These are phyloP conservation scores for Neostethus bicornis DNA, from an alignment of 2,797 vertebrate genomes.

Conservation along the genomic window DNA sequence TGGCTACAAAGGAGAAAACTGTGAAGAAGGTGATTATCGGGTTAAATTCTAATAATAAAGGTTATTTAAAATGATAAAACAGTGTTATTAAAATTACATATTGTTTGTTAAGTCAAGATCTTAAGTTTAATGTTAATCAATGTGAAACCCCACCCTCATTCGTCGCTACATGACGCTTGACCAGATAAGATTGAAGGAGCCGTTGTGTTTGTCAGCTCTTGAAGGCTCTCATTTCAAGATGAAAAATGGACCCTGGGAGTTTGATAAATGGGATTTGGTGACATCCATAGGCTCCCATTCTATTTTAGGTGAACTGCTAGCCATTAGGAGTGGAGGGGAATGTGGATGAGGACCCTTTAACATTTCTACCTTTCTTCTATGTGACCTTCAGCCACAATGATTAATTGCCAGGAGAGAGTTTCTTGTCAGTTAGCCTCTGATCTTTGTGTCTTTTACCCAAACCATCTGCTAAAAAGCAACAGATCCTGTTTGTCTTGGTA, in stretches of 20 bases:
- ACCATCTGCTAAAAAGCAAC: constrained; percentile 85
- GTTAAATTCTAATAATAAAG: constrained; percentile 21
- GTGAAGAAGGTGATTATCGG: constrained; percentile 80
- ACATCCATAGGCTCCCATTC: constrained; percentile 80
- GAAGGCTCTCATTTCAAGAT: constrained; percentile 85
- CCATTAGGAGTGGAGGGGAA: constrained; percentile 75
- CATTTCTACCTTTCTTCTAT: constrained; percentile 81
- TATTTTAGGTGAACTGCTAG: constrained; percentile 78
- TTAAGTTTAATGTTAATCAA: constrained; percentile 75
- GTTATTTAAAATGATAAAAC: too few relatives aligned
- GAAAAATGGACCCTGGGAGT: constrained; percentile 84
- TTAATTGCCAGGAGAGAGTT: constrained; percentile 86
- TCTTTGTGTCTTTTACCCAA: constrained; percentile 83
- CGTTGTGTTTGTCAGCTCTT: constrained; percentile 83
- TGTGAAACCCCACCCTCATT: constrained; percentile 54
- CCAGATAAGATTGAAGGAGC: constrained; percentile 84
- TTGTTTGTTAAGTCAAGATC: constrained; percentile 58
- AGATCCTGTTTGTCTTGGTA: constrained; percentile 75
- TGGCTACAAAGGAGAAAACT: constrained; percentile 86
- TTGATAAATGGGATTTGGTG: constrained; percentile 87
- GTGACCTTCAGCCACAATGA: constrained; percentile 86
- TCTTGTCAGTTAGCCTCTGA: constrained; percentile 88
- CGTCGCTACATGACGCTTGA: constrained; percentile 66
- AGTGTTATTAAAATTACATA: too few relatives aligned
- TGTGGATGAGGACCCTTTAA: constrained; percentile 76